Conservation (phyloP, 2,113 vertebrate genomes). For the human (Homo sapiens) region GRCh38 chrX:37665501-37666000, state of each 20-base stretch:
- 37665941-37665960: slow-evolving; percentile 8
- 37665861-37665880: not conserved
- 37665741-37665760: slow-evolving; percentile 31
- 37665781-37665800: not conserved
- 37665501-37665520: not conserved
- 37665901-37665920: not conserved
- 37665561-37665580: not conserved
- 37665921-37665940: slow-evolving; percentile 6
- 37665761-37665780: not conserved
- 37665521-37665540: not conserved
- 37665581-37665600: not conserved
- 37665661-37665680: not conserved
- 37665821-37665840: not conserved
- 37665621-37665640: not conserved
- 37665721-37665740: not conserved
- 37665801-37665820: not conserved
- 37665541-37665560: not conserved
- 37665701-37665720: not conserved
- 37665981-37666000: slow-evolving; percentile 19
- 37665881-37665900: not conserved
- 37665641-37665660: slow-evolving; percentile 28
- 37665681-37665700: not conserved
- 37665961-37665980: not conserved
- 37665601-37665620: slow-evolving; percentile 5
- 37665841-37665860: not conserved